A percentile compares a stretch with the other conserved stretches of the same genome.
Evolutionary conservation across 2,888 invertebrate species (phyloP).

Genomic region (Drosophila macrospina): DNA sequence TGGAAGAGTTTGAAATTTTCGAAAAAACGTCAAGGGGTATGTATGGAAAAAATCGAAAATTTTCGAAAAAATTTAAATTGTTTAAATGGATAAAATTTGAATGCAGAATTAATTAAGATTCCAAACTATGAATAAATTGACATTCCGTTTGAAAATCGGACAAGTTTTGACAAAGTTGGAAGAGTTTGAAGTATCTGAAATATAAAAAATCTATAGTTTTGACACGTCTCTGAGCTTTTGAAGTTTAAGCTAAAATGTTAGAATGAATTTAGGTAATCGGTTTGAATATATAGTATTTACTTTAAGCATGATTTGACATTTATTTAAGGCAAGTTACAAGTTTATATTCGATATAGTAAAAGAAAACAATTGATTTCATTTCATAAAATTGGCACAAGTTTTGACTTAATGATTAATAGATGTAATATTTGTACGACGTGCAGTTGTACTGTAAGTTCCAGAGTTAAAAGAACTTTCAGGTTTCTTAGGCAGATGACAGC

Average conservation of each 20-base stretch:
- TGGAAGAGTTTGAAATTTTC: too few species aligned
- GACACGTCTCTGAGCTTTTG: neutral
- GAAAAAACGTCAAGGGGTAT: too few species aligned
- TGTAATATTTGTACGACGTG: conserved; percentile 58
- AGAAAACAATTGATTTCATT: conserved; percentile 18
- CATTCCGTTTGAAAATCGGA: neutral
- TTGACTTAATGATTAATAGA: conserved; percentile 15
- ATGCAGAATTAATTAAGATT: too few species aligned
- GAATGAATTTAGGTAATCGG: too few species aligned
- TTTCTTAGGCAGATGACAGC: neutral
- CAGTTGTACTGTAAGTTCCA: conserved; percentile 20
- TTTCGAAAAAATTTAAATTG: too few species aligned
- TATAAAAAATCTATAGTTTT: too few species aligned
- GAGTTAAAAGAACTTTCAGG: conserved; percentile 12
- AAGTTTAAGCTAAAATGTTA: neutral
- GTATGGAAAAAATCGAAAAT: too few species aligned
- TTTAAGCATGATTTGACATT: conserved; percentile 15
- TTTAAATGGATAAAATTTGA: too few species aligned
- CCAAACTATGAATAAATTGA: too few species aligned
- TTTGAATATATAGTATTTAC: neutral
- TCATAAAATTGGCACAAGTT: conserved; percentile 69
- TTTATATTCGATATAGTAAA: conserved; percentile 18
- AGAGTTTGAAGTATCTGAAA: neutral
- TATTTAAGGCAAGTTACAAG: conserved; percentile 15
- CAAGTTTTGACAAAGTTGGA: neutral